These are phyloP conservation scores for Sandelia bainsii DNA, from an alignment of 2,797 vertebrate species.

Conservation along the genomic window DNA sequence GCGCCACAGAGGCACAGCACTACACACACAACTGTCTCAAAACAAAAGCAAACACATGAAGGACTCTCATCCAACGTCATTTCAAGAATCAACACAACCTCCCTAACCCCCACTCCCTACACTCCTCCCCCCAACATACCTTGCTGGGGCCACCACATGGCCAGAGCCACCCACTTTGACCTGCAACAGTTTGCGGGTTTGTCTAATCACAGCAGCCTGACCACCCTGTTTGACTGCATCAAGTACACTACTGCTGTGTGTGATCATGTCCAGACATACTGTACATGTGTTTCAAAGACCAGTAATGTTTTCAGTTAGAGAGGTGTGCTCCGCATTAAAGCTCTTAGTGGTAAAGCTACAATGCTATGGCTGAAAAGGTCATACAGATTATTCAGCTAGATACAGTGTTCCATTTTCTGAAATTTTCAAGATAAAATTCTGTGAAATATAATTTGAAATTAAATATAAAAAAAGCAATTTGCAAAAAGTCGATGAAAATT, in stretches of 20 bases:
- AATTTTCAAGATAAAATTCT: background rate
- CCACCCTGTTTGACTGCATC: constrained; percentile 70
- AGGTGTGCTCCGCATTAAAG: background rate
- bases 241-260: constrained; percentile 49
- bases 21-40: background rate
- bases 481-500: background rate
- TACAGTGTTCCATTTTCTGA: background rate
- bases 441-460: background rate
- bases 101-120: constrained; percentile 3
- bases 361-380: background rate
- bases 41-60: background rate
- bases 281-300: constrained; percentile 20
- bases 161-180: constrained; percentile 77
- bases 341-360: background rate
- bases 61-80: background rate
- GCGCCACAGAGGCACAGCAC: background rate
- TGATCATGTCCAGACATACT: constrained; percentile 72
- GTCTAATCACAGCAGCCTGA: constrained; percentile 65
- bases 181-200: constrained; percentile 66
- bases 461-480: background rate
- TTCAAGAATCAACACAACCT: constrained; percentile 28
- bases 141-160: constrained; percentile 60
- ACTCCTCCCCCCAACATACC: constrained; percentile 43
- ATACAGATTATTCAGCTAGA: background rate
- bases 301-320: constrained; percentile 43